phyloP scores from a whole-genome alignment of 2,113 vertebrate species.

The Zosterops hypoxanthus region DNA sequence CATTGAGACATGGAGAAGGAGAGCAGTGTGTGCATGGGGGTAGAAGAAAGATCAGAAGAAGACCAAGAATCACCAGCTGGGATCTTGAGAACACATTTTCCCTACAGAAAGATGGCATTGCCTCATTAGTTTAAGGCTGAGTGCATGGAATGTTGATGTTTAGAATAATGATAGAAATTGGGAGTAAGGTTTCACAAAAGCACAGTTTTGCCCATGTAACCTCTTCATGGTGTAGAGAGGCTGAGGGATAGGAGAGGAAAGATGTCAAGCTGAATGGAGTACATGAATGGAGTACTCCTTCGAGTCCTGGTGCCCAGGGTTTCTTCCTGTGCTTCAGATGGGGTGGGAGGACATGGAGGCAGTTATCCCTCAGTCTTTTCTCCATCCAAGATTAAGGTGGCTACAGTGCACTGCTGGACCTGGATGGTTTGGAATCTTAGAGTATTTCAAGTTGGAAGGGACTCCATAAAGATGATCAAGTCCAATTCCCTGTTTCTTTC shows the following conservation, averaged over 20 bases:
- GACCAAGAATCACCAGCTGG: background rate
- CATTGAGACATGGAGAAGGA: background rate
- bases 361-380: background rate
- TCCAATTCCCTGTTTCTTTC: background rate
- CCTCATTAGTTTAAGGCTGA: background rate
- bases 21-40: rapidly evolving
- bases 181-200: background rate
- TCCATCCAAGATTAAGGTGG: background rate
- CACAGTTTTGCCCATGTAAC: background rate
- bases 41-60: background rate
- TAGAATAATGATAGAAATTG: background rate
- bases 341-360: rapidly evolving
- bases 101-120: background rate
- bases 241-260: background rate
- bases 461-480: background rate
- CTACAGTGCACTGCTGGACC: background rate
- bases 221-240: background rate
- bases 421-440: background rate
- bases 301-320: background rate
- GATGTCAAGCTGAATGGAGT: background rate
- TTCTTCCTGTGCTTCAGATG: background rate
- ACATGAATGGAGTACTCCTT: background rate
- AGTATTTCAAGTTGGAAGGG: background rate
- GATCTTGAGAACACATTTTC: background rate
- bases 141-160: background rate